Base-by-base conservation (phyloP, 53 echinoderm and acorn worm genomes). In the Paelopatides confundens region DNA sequence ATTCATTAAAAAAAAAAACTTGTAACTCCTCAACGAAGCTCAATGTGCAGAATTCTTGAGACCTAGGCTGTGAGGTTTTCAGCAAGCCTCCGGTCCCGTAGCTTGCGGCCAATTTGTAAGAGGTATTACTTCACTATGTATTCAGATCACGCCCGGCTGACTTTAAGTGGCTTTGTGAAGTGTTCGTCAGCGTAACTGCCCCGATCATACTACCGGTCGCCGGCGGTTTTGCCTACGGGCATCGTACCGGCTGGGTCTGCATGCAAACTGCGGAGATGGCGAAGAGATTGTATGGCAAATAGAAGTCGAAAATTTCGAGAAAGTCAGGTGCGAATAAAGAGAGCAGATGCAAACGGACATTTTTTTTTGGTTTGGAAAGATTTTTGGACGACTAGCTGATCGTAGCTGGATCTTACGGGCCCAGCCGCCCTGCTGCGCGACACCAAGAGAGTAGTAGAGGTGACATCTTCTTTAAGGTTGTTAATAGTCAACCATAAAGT, bases 141-240 rank as follows among this genome's bases (percentile, higher is more conserved):
- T 81, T 81, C 81, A 15, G 58, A 81, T 51, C 81, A 81, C 81
- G 81, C 47, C 58, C 81, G 81, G 52, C 51, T 54, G 51, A 18
- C 52, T 32, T 27, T 51, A 54, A 81, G 81, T 53, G 81, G 58
- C 52, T 53, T 53, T 49, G 81, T 81, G 58, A 34, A 81, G 81
- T 81, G 81, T 51, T 54, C 51, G 33, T 51, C 81, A 49, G 58
- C 81, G 81, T 51, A 51, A 81, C 58, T 54, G 81, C 58, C 81
- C 52, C 31, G 51, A 50, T 81, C 81, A 52, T 31, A 51, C 81
- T 81, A 81, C 81, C 81, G 81, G 81, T 81, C 15, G 81, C 81
- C 81, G 53, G 34, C 52, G 81, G 81, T 51, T 47, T 51, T 33
- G 81, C 81, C 81, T 33, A n/a, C 49, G 81, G 81, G 81, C 81